Percentiles rank a stretch among this genome's conserved stretches.
These are phyloP conservation scores for Dicerorhinus sumatrensis DNA, from an alignment of 2,113 vertebrate genomes.

Conservation along the genomic window DNA sequence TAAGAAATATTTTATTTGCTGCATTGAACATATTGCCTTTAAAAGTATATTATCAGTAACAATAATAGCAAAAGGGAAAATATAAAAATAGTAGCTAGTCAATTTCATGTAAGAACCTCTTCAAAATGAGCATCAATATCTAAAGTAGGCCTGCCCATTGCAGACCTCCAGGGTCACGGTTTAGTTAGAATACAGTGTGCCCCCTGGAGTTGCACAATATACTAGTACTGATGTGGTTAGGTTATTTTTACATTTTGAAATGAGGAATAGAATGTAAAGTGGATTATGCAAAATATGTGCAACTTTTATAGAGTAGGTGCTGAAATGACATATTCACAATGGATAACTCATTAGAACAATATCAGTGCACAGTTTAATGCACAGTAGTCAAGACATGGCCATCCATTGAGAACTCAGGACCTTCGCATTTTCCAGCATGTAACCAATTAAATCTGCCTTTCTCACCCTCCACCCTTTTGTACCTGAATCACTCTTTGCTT, in stretches of 20 bases:
- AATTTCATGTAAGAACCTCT: not conserved
- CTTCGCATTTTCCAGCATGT: not conserved
- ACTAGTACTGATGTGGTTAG: not conserved
- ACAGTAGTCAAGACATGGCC: not conserved
- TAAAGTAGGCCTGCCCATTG: not conserved
- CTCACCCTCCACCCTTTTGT: not conserved
- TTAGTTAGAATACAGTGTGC: not conserved
- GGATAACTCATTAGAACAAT: not conserved
- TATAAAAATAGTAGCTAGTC: not conserved
- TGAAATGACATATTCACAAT: not conserved
- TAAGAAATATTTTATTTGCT: constrained; percentile 46
- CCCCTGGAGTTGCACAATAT: not conserved
- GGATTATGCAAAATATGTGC: not conserved
- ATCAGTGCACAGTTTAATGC: not conserved
- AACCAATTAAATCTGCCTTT: not conserved
- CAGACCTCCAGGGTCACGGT: not conserved
- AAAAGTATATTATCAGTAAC: not conserved
- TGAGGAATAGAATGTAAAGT: not conserved
- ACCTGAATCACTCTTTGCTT: not conserved
- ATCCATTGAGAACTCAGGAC: not conserved
- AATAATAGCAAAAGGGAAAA: not conserved
- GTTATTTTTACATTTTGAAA: not conserved
- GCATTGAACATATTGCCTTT: not conserved
- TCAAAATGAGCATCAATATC: constrained; percentile 4
- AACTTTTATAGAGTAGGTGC: not conserved